Evolutionary conservation across 2,888 invertebrate species (phyloP), one percentile per base, ranked within the genome.

Genomic region (Yponomeuta malinellus): DNA sequence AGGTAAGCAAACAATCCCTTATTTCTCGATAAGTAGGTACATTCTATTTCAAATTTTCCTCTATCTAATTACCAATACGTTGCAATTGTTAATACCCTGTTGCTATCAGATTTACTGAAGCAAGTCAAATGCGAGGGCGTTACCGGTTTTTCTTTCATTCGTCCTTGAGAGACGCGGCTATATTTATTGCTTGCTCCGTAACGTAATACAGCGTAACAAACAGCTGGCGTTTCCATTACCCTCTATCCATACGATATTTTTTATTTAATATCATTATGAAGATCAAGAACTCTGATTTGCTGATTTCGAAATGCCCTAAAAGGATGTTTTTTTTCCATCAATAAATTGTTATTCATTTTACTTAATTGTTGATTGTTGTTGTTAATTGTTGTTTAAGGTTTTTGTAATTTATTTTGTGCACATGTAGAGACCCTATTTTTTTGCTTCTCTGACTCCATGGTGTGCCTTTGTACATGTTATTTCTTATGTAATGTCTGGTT

Each of bases 1-100:
- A 88, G 87, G 90, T 89, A 82, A 71, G 69, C 72, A 71, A 72
- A 23, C 68, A 66, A 64, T 68, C 9, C 31, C 12, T 3, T 70
- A 48, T 31, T 52, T 59, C 52, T 59, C 52, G 52, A 23, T 23
- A 23, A 23, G 23, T 23, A 59, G 8, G 52, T 15, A 59, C 15
- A 59, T 59, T 59, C 15, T 3, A 15, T 59, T 15, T 12, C 5
- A 12, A 9, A 15, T 15, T 59, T 59, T 6, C 2, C 52, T 15
- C 15, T 1, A 15, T 59, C 3, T 12, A 3, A 59, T 15, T 59
- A 5, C 52, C 15, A 15, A 59, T 59, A 15, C 15, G 12, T 59
- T 59, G 15, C 52, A 59, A 3, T 59, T 15, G 3, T 15, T 59
- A 59, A 1, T 3, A 12, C 52, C 15, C 15, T 8, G 52, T 59